Percentiles rank a stretch among this genome's conserved stretches.
Evolutionary conservation across 2,888 invertebrate genomes (phyloP).

Genomic region (Camponotus fellah): DNA sequence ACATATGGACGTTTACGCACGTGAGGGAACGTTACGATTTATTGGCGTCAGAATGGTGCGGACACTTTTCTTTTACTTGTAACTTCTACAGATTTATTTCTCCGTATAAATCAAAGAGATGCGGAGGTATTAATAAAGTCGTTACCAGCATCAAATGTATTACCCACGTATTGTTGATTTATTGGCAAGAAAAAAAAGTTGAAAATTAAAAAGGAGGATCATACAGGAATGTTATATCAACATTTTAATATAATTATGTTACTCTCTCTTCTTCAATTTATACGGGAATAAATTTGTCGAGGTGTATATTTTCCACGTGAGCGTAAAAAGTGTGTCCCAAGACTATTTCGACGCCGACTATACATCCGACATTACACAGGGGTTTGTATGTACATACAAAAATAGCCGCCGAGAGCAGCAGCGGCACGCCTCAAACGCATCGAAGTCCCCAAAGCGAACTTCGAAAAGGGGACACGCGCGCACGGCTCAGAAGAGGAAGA

Average conservation of each 20-base stretch:
- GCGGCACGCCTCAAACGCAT: constrained; percentile 69
- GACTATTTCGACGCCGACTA: constrained; percentile 22
- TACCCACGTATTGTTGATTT: neutral
- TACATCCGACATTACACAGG: constrained; percentile 74
- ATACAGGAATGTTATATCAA: neutral
- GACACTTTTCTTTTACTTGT: neutral
- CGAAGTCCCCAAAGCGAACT: constrained; percentile 55
- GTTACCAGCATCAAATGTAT: neutral
- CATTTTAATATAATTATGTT: constrained; percentile 25
- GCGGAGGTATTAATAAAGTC: neutral
- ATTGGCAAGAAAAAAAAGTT: neutral
- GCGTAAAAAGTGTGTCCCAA: neutral
- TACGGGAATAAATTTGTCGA: constrained; percentile 4
- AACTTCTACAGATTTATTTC: constrained; percentile 5
- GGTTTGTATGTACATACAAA: constrained; percentile 73
- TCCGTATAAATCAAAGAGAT: constrained; percentile 26
- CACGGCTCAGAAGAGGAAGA: constrained; percentile 23
- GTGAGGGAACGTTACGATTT: constrained; percentile 62
- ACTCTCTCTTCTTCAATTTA: constrained; percentile 19
- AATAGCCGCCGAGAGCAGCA: constrained; percentile 66
- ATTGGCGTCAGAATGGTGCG: constrained; percentile 37
- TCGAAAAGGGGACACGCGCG: constrained; percentile 38
- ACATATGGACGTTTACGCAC: constrained; percentile 67
- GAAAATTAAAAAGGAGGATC: neutral
- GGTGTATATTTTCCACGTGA: neutral